These are phyloP conservation scores for Callocephalon fimbriatum DNA, from an alignment of 2,113 vertebrate species.

Conservation along the genomic window DNA sequence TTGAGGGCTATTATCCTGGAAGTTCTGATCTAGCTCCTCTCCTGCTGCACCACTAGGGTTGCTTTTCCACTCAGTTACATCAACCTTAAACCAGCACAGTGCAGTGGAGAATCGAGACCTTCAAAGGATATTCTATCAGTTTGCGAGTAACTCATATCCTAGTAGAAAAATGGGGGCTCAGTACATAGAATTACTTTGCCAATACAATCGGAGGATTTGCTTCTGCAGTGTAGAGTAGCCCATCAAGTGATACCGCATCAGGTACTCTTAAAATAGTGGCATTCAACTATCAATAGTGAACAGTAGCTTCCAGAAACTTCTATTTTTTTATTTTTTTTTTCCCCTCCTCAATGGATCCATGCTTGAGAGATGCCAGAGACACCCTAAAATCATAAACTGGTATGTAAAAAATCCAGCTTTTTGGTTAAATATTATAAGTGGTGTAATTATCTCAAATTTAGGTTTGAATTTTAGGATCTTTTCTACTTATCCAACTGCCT, in stretches of 20 bases:
- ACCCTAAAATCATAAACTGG: neutral
- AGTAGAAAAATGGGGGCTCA: neutral
- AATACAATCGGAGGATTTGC: neutral
- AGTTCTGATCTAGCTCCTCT: neutral
- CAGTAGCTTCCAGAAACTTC: neutral
- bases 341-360: neutral
- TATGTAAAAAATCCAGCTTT: neutral
- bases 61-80: neutral
- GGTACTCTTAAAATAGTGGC: neutral
- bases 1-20: neutral
- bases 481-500: neutral
- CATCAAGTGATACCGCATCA: neutral
- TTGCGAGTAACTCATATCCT: neutral
- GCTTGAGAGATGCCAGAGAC: neutral
- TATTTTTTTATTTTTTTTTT: fast-evolving
- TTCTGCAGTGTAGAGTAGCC: neutral
- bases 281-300: neutral
- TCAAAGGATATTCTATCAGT: neutral
- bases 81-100: neutral
- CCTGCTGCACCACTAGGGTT: neutral
- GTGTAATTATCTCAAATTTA: neutral
- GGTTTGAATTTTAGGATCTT: neutral
- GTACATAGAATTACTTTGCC: neutral
- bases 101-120: neutral
- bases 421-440: neutral